These are phyloP conservation scores for Trogon melanurus DNA, from an alignment of 2,113 vertebrate species.

Conservation along the genomic window DNA sequence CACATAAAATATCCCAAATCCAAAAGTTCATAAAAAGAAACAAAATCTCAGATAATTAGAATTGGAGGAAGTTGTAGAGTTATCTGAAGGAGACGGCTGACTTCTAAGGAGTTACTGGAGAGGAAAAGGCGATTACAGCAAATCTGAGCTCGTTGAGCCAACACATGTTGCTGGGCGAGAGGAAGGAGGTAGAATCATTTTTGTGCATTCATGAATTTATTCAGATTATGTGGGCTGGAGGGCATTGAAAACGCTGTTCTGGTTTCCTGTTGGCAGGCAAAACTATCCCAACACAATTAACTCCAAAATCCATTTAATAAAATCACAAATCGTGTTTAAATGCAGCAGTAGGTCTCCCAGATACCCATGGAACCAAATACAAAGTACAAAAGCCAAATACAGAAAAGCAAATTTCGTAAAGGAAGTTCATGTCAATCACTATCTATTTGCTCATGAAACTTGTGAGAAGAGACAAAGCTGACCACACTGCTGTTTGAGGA, in stretches of 20 bases:
- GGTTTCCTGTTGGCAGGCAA: slow-evolving; percentile 42
- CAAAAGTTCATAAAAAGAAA: not conserved
- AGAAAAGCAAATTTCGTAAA: not conserved
- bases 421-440: not conserved
- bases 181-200: not conserved
- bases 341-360: not conserved
- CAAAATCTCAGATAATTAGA: not conserved
- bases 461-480: not conserved
- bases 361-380: not conserved
- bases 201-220: slow-evolving; percentile 49
- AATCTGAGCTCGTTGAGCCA: slow-evolving; percentile 32
- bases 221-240: slow-evolving; percentile 25
- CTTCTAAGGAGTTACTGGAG: slow-evolving; percentile 23
- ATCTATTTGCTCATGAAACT: not conserved
- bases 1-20: not conserved
- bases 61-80: not conserved
- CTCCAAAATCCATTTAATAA: slow-evolving; percentile 58
- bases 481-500: not conserved
- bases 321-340: not conserved
- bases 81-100: not conserved
- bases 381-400: not conserved
- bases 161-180: slow-evolving; percentile 15
- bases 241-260: slow-evolving; percentile 14
- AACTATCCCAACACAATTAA: slow-evolving; percentile 59
- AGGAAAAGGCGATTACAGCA: slow-evolving; percentile 45